Conservation (phyloP, 2,113 vertebrate species). For the Megatriorchis doriae region DNA sequence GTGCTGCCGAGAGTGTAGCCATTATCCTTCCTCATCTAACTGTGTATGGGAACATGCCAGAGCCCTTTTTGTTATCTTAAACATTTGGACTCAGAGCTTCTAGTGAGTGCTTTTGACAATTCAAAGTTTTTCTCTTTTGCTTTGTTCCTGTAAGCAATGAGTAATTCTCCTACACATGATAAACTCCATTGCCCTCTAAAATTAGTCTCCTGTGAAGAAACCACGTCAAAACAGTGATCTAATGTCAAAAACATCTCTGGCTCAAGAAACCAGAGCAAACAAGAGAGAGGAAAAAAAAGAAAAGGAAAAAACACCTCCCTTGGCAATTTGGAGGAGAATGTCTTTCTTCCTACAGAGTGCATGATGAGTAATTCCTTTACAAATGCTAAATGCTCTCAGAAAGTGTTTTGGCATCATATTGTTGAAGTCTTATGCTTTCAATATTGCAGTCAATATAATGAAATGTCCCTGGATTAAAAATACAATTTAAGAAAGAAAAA, state of each 20-base stretch:
- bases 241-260: slow-evolving; percentile 32
- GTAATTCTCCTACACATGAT: slow-evolving; percentile 21
- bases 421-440: not conserved
- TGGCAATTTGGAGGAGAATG: slow-evolving; percentile 14
- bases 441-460: not conserved
- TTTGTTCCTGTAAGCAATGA: slow-evolving; percentile 34
- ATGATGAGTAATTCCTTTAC: slow-evolving; percentile 43
- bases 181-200: slow-evolving; percentile 32
- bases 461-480: not conserved
- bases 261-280: slow-evolving; percentile 25
- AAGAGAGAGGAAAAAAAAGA: not conserved
- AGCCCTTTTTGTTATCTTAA: not conserved
- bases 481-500: not conserved
- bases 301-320: not conserved
- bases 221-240: slow-evolving; percentile 38
- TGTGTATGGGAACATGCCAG: not conserved
- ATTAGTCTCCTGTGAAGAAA: slow-evolving; percentile 45
- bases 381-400: slow-evolving; percentile 26
- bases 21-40: not conserved
- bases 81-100: not conserved
- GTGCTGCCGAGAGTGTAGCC: not conserved
- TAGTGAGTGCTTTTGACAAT: not conserved
- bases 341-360: slow-evolving; percentile 30
- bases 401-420: not conserved
- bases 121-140: slow-evolving; percentile 11